Conservation (phyloP, 1,140 invertebrate genomes). For the Mercenaria mercenaria region DNA sequence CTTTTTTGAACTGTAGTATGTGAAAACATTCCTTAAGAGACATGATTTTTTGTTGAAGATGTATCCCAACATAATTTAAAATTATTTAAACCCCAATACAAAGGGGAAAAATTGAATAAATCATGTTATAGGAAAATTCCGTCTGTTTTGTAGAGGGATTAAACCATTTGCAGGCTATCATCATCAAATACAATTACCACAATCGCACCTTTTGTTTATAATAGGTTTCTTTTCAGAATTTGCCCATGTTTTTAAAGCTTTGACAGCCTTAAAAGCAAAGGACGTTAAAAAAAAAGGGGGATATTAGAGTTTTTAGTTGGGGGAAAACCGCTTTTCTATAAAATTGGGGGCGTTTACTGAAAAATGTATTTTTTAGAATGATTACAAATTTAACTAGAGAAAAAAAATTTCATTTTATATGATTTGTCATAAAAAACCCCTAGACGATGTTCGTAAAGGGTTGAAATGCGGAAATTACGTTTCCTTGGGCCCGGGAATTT, state of each 20-base stretch:
- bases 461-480: slow-evolving; percentile 57
- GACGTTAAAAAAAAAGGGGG: slow-evolving; percentile 35
- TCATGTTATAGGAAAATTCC: neutral
- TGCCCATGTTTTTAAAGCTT: slow-evolving; percentile 48
- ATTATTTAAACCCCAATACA: too few relatives aligned
- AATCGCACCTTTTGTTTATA: slow-evolving; percentile 62
- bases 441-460: neutral
- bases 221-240: slow-evolving; percentile 37
- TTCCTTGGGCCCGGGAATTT: neutral
- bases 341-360: slow-evolving; percentile 52
- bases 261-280: slow-evolving; percentile 48
- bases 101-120: too few relatives aligned
- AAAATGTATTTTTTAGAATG: slow-evolving; percentile 54
- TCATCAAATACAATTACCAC: slow-evolving; percentile 13
- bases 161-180: slow-evolving; percentile 11
- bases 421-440: slow-evolving; percentile 48
- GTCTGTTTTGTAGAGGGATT: slow-evolving; percentile 3
- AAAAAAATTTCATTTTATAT: slow-evolving; percentile 2
- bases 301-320: slow-evolving; percentile 46
- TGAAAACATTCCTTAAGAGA: too few relatives aligned
- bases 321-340: slow-evolving; percentile 43
- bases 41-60: too few relatives aligned
- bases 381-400: slow-evolving; percentile 46
- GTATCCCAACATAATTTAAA: too few relatives aligned
- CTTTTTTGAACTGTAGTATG: too few relatives aligned